Evolutionary conservation across 2,113 vertebrate species (phyloP).

Genomic region (Pygoscelis antarcticus): DNA sequence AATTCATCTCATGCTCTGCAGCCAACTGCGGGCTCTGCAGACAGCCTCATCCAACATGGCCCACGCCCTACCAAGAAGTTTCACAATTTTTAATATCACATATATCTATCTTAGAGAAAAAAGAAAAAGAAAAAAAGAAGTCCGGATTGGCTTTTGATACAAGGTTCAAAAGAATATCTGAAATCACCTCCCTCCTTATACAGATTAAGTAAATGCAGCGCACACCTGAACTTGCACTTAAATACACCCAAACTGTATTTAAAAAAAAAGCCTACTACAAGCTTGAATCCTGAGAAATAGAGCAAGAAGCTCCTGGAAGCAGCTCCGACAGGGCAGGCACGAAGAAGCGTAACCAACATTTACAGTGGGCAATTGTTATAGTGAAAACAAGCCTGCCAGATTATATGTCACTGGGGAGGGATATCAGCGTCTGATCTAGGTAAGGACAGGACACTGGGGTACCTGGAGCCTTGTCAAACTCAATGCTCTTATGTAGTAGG

Average conservation of each 20-base stretch:
- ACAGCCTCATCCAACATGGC: accelerated
- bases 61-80: neutral
- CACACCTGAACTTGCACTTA: neutral
- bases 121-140: neutral
- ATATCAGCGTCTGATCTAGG: slow-evolving; percentile 67
- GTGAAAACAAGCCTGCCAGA: slow-evolving; percentile 72
- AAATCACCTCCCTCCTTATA: neutral
- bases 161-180: neutral
- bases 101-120: neutral
- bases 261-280: neutral
- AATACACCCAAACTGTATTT: neutral
- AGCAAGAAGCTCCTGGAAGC: neutral
- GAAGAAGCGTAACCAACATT: neutral
- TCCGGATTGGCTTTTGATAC: neutral
- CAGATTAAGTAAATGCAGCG: neutral
- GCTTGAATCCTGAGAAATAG: neutral
- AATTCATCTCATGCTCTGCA: neutral
- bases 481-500: slow-evolving; percentile 70
- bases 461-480: slow-evolving; percentile 73
- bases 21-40: neutral
- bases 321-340: neutral
- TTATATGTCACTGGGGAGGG: slow-evolving; percentile 72
- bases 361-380: slow-evolving; percentile 77
- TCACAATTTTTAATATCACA: neutral
- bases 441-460: slow-evolving; percentile 50